phyloP scores from a whole-genome alignment of 2,113 vertebrate genomes.

The Centropristis striata region DNA sequence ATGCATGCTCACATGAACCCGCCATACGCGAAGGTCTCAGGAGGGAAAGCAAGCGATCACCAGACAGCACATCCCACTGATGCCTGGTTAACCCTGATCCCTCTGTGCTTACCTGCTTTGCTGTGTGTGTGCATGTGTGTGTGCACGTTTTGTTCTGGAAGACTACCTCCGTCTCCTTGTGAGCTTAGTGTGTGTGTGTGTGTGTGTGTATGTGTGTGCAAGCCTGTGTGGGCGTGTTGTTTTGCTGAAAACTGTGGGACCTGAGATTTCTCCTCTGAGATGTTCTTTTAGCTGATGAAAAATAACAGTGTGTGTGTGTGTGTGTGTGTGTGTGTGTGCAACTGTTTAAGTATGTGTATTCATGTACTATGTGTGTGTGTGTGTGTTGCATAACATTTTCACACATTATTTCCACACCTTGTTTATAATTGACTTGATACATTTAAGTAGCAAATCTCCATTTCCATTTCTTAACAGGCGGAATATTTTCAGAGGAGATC shows the following conservation, averaged over 20 bases:
- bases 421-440: not conserved
- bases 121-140: conserved; percentile 28
- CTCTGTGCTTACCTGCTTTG: conserved; percentile 44
- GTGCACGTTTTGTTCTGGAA: conserved; percentile 28
- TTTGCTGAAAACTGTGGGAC: conserved; percentile 46
- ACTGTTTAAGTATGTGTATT: not conserved
- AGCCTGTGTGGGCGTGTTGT: conserved; percentile 23
- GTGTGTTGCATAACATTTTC: conserved; percentile 2
- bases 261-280: conserved; percentile 48
- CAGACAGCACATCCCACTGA: conserved; percentile 63
- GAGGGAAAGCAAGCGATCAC: conserved; percentile 63
- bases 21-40: conserved; percentile 44
- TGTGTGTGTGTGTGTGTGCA: not conserved
- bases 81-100: conserved; percentile 67
- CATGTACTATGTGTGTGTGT: not conserved
- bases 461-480: not conserved
- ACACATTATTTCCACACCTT: conserved; percentile 17
- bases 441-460: not conserved
- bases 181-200: not conserved
- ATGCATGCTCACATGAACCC: conserved; percentile 38
- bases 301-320: conserved; percentile 15
- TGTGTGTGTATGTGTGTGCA: not conserved
- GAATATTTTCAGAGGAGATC: conserved; percentile 3
- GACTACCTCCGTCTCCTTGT: conserved; percentile 25
- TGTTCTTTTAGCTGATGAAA: conserved; percentile 42